Evolutionary conservation across 2,888 invertebrate genomes (phyloP), one percentile per base, ranked within the genome.

Genomic region (Thecocarcelia acutangulata): DNA sequence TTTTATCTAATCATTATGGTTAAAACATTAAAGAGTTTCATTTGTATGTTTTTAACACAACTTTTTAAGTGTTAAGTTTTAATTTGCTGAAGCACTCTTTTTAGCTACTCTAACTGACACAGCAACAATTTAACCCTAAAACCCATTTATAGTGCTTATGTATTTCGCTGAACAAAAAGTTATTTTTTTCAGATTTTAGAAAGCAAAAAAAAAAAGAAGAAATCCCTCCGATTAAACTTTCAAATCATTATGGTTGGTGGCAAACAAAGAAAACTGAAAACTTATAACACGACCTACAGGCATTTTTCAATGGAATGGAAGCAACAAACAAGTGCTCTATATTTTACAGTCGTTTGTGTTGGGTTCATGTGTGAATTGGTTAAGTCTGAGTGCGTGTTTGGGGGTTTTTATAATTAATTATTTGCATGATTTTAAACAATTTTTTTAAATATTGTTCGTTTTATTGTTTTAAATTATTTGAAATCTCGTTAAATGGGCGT

Each of bases 341-440:
- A 72, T 40, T 40, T 33, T 8, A 48, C 17, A 42, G 59, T 1
- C 59, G 4, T 11, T 40, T 15, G 3, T 37, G 12, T 21, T 21
- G 69, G 15, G 40, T 52, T 48, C 48, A 40, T 17, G 37, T 48
- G 15, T 3, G 12, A 46, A 48, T 19, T 58, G n/a, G 24, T 70
- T 19, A 12, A 56, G 44, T 17, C 58, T 52, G 12, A 17, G 19
- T 42, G 52, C 12, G 52, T 42, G 56, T 59, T 15, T 42, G 6
- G 1, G 17, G 2, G 1, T 19, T 11, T 19, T 37, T 40, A 24
- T 9, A 72, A 42, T 50, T 72, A 72, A 72, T 72, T 72, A 61
- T 72, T 72, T 61, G 59, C 72, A 72, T 50, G 59, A 50, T 72
- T 19, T 61, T 24, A 28, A 50, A 72, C 4, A 50, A 50, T 59